These are phyloP conservation scores for Acrobasis repandana DNA, from an alignment of 2,888 invertebrate species.

Conservation along the genomic window DNA sequence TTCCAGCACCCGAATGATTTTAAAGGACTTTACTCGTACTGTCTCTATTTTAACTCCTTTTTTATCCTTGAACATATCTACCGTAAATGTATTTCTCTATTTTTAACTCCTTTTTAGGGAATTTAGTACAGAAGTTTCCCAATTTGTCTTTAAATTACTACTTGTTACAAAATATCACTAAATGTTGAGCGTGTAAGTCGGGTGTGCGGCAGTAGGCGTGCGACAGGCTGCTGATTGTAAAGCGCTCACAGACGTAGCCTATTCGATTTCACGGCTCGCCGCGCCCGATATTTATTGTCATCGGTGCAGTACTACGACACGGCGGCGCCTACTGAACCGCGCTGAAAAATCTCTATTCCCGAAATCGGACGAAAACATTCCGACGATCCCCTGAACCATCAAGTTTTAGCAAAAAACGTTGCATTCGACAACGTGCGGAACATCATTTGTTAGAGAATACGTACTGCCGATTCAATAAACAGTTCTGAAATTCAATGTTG, in stretches of 20 bases:
- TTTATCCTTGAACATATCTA: too few species aligned
- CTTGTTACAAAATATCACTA: background rate
- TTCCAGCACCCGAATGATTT: too few species aligned
- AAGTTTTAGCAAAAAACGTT: conserved; percentile 55
- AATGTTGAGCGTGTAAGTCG: conserved; percentile 40
- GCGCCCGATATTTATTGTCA: conserved; percentile 82
- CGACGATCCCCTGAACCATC: conserved; percentile 54
- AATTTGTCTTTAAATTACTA: background rate
- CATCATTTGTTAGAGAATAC: conserved; percentile 14
- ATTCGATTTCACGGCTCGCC: conserved; percentile 83
- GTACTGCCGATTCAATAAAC: conserved; percentile 3
- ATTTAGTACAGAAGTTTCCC: too few species aligned
- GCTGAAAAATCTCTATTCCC: conserved; percentile 77
- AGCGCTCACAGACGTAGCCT: conserved; percentile 82
- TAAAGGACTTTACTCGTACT: too few species aligned
- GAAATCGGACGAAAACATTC: conserved; percentile 76
- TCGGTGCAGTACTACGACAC: conserved; percentile 82
- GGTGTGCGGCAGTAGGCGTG: conserved; percentile 48
- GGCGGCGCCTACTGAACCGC: conserved; percentile 77
- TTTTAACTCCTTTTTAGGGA: too few species aligned
- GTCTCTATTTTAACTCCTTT: too few species aligned
- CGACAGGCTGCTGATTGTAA: conserved; percentile 81
- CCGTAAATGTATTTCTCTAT: too few species aligned
- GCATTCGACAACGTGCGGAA: conserved; percentile 27
- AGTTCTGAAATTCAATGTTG: too few species aligned